Evolutionary conservation across 2,797 vertebrate species (phyloP).

Genomic region (Gymnoscopelus microlampas): DNA sequence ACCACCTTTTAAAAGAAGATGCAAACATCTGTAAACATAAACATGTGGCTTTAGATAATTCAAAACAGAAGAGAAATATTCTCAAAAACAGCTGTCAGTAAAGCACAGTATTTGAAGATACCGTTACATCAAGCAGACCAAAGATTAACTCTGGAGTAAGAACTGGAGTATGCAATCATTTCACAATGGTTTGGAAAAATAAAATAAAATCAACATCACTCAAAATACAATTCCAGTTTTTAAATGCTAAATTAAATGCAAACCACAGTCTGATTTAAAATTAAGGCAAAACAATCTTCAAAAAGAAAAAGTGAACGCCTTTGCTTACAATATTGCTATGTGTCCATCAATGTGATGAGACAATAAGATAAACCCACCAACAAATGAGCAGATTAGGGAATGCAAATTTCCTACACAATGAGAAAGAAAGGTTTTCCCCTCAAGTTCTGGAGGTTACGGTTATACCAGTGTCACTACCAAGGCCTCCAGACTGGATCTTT

Average conservation of each 20-base stretch:
- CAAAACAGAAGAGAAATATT: slow-evolving; percentile 78
- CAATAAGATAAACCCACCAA: slow-evolving; percentile 43
- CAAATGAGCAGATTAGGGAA: slow-evolving; percentile 69
- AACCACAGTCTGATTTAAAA: slow-evolving; percentile 39
- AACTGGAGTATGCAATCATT: slow-evolving; percentile 77
- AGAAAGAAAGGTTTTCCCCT: slow-evolving; percentile 60
- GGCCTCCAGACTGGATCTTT: slow-evolving; percentile 79
- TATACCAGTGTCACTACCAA: slow-evolving; percentile 76
- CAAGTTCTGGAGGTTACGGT: slow-evolving; percentile 56
- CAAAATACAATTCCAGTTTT: slow-evolving; percentile 57
- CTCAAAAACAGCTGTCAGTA: slow-evolving; percentile 72
- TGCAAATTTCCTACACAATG: slow-evolving; percentile 72
- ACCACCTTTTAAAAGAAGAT: slow-evolving; percentile 43
- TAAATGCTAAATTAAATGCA: slow-evolving; percentile 48
- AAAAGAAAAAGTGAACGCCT: slow-evolving; percentile 47
- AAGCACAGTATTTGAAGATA: slow-evolving; percentile 56
- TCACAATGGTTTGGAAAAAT: slow-evolving; percentile 49
- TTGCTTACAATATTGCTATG: slow-evolving; percentile 50
- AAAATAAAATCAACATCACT: slow-evolving; percentile 61
- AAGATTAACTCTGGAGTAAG: slow-evolving; percentile 70
- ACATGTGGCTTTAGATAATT: slow-evolving; percentile 55
- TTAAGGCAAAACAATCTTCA: slow-evolving; percentile 53
- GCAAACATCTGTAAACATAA: slow-evolving; percentile 27
- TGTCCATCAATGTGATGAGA: slow-evolving; percentile 83
- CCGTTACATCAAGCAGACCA: slow-evolving; percentile 62